Evolutionary conservation across 2,113 vertebrate genomes (phyloP).

Genomic region (Amblyopsis rosae): DNA sequence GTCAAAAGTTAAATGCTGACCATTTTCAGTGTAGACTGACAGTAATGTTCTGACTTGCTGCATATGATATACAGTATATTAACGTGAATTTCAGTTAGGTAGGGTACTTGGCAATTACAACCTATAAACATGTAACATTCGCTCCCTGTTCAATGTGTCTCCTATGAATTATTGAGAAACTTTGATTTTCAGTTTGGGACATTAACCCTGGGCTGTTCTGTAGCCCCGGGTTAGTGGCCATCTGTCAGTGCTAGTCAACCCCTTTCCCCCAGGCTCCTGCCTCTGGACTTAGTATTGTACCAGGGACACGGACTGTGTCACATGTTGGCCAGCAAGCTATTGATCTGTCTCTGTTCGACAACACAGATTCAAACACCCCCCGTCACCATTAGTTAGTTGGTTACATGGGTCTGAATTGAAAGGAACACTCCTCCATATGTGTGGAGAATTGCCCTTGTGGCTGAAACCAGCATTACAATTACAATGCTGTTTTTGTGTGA

Average conservation of each 20-base stretch:
- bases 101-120: not conserved
- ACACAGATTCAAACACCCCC: not conserved
- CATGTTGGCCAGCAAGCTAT: slow-evolving; percentile 34
- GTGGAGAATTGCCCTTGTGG: too few relatives aligned
- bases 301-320: slow-evolving; percentile 32
- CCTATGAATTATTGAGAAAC: slow-evolving; percentile 57
- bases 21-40: not conserved
- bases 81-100: not conserved
- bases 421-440: too few relatives aligned
- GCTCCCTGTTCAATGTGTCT: slow-evolving; percentile 9
- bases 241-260: slow-evolving; percentile 54
- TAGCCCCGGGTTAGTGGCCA: slow-evolving; percentile 63
- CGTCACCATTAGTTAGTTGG: not conserved
- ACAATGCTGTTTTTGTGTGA: too few relatives aligned
- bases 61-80: not conserved
- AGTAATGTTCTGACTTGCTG: not conserved
- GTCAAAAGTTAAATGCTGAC: slow-evolving; percentile 37
- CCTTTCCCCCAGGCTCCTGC: slow-evolving; percentile 27
- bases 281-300: slow-evolving; percentile 27
- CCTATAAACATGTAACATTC: not conserved
- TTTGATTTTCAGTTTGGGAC: slow-evolving; percentile 12
- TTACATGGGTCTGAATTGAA: not conserved
- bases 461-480: too few relatives aligned
- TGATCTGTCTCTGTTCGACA: slow-evolving; percentile 50
- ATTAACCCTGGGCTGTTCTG: slow-evolving; percentile 15